Evolutionary conservation across 2,888 invertebrate genomes (phyloP), one percentile per base, ranked within the genome.

Genomic region (Limnephilus rhombicus): DNA sequence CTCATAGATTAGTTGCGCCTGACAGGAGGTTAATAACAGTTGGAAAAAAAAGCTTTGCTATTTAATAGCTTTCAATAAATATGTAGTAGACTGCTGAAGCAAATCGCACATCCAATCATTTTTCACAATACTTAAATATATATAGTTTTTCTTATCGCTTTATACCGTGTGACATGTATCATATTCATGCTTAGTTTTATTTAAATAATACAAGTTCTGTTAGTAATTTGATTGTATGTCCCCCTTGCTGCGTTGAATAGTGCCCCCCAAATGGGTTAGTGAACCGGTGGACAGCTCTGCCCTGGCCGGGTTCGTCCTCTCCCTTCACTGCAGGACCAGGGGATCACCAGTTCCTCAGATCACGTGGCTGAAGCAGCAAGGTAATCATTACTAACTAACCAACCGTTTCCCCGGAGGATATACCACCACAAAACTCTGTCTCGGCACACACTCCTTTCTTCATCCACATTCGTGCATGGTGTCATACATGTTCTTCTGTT

Each of bases 311-410:
- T 97, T 97, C 94, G 95, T 97, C 4, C 96, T 98, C 91, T 96
- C 97, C 9, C 95, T 98, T 94, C 97, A 97, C 94, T 98, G 98
- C 94, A 97, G 97, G 94, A 98, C 98, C 15, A 97, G 97, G 90
- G 98, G 98, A 80, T 98, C 98, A 94, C 98, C 98, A 0, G 95
- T 96, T 41, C 98, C 98, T 13, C 96, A 97, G 94, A 97, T 97
- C 94, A 97, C 96, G 85, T 98, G 98, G 98, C 96, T 97, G 94
- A 97, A 98, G 94, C 98, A 98, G 94, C 96, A 97, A 96, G 97
- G 97, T 97, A 95, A 68, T 24, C 68, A 68, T n/a, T n/a, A 4
- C 18, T 53, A 18, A 53, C 53, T 4, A 53, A 53, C 5, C 1
- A 5, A 53, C 1, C 18, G 15, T 49, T 49, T 49, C 49, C 49